phyloP scores from a whole-genome alignment of 2,888 invertebrate genomes.

The Acleris emargana region DNA sequence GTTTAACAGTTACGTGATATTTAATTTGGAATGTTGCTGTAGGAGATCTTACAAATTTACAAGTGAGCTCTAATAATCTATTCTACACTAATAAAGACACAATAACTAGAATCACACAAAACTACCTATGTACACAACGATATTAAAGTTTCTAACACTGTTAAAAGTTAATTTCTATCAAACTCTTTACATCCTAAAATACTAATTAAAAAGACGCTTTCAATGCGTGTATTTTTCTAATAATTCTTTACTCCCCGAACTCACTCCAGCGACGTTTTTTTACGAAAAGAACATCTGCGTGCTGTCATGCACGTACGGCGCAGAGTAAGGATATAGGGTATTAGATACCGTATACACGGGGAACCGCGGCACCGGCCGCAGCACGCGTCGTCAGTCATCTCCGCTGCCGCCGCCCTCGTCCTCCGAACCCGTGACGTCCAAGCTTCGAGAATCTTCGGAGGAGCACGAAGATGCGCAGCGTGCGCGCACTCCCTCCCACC shows the following conservation, averaged over 20 bases:
- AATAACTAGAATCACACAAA: slow-evolving; percentile 23
- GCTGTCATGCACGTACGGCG: slow-evolving; percentile 61
- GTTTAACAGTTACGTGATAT: slow-evolving; percentile 57
- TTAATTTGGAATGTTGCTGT: slow-evolving; percentile 79
- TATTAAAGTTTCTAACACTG: neutral
- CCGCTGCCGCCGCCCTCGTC: slow-evolving; percentile 70
- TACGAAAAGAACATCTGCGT: slow-evolving; percentile 70
- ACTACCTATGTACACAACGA: slow-evolving; percentile 11
- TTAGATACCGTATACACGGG: slow-evolving; percentile 60
- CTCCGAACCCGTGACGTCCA: slow-evolving; percentile 81
- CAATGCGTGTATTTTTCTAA: neutral
- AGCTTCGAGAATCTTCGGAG: slow-evolving; percentile 77
- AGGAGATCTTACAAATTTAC: slow-evolving; percentile 64
- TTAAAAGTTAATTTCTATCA: neutral
- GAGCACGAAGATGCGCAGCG: slow-evolving; percentile 71
- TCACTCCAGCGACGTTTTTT: slow-evolving; percentile 15
- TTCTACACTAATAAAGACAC: slow-evolving; percentile 6
- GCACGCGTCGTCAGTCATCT: slow-evolving; percentile 74
- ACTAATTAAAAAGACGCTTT: slow-evolving; percentile 5
- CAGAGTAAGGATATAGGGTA: slow-evolving; percentile 59
- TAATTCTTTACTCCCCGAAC: no score
- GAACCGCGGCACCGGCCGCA: slow-evolving; percentile 82
- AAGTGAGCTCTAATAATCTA: slow-evolving; percentile 34
- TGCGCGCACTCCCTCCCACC: slow-evolving; percentile 66
- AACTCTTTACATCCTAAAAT: slow-evolving; percentile 4